Evolutionary conservation across 2,888 invertebrate species (phyloP).

Genomic region (Ennomos fuscantarius): DNA sequence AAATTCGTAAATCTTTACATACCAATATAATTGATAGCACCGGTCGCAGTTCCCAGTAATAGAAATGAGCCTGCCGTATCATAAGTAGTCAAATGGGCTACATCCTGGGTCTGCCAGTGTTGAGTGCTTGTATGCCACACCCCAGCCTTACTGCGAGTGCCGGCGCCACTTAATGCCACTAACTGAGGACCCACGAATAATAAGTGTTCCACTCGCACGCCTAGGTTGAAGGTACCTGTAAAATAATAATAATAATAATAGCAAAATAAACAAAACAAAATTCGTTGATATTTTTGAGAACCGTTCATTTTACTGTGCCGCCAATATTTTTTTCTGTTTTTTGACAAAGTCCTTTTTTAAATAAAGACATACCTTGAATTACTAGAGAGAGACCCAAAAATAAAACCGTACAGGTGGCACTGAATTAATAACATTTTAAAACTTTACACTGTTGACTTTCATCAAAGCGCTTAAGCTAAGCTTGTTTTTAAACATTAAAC

Average conservation of each 20-base stretch:
- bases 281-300: not conserved
- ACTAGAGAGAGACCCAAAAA: too few species aligned
- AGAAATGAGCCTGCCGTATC: conserved; percentile 99
- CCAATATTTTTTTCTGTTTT: too few species aligned
- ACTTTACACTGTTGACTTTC: too few species aligned
- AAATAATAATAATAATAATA: too few species aligned
- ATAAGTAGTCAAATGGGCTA: conserved; percentile 97
- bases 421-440: too few species aligned
- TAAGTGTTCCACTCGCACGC: conserved; percentile 96
- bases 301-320: too few species aligned
- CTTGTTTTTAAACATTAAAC: too few species aligned
- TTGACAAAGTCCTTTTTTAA: too few species aligned
- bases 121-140: conserved; percentile 99
- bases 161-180: conserved; percentile 93
- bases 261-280: not conserved
- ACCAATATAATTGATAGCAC: conserved; percentile 99
- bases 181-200: conserved; percentile 99
- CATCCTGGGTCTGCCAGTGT: conserved; percentile 98
- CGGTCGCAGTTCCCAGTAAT: conserved; percentile 97
- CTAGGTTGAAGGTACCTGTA: conserved; percentile 94
- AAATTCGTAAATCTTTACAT: conserved; percentile 49
- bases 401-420: too few species aligned
- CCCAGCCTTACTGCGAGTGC: conserved; percentile 91
- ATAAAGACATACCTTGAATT: too few species aligned
- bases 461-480: too few species aligned